Evolutionary conservation across 2,888 invertebrate species (phyloP).

Genomic region (Cremastinae sp.): DNA sequence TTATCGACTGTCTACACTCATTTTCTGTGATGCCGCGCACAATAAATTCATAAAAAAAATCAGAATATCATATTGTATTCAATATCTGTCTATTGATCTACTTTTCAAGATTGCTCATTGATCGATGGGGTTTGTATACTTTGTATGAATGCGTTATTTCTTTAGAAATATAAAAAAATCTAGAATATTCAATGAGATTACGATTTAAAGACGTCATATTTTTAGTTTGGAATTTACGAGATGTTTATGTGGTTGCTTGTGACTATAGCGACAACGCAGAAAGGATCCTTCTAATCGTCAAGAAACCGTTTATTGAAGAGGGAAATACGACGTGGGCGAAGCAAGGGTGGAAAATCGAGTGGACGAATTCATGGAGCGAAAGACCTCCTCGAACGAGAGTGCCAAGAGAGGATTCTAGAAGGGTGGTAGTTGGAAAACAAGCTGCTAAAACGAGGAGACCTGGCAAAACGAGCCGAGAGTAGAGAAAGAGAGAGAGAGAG

Average conservation of each 20-base stretch:
- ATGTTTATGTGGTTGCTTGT: too few species aligned
- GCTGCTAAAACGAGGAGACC: slow-evolving; percentile 57
- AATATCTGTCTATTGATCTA: too few species aligned
- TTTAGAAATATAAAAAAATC: too few species aligned
- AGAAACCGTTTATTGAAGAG: slow-evolving; percentile 3
- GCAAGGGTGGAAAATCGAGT: slow-evolving; percentile 13
- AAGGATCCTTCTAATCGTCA: slow-evolving; percentile 12
- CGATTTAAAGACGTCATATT: too few species aligned
- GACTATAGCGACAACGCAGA: too few species aligned
- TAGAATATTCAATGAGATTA: too few species aligned
- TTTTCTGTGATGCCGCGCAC: slow-evolving; percentile 3
- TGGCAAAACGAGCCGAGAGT: slow-evolving; percentile 40
- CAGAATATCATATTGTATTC: background rate
- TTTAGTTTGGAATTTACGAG: too few species aligned
- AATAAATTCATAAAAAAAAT: slow-evolving; percentile 12
- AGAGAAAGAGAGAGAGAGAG: too few species aligned
- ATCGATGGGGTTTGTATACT: too few species aligned
- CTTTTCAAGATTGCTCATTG: too few species aligned
- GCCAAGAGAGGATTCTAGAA: background rate
- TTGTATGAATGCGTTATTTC: too few species aligned
- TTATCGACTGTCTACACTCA: slow-evolving; percentile 24
- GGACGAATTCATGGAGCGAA: slow-evolving; percentile 24
- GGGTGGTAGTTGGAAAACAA: slow-evolving; percentile 54
- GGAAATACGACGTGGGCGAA: slow-evolving; percentile 1
- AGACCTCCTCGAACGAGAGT: slow-evolving; percentile 38